phyloP scores from a whole-genome alignment of 2,797 vertebrate species.

The Sebastes itinus region DNA sequence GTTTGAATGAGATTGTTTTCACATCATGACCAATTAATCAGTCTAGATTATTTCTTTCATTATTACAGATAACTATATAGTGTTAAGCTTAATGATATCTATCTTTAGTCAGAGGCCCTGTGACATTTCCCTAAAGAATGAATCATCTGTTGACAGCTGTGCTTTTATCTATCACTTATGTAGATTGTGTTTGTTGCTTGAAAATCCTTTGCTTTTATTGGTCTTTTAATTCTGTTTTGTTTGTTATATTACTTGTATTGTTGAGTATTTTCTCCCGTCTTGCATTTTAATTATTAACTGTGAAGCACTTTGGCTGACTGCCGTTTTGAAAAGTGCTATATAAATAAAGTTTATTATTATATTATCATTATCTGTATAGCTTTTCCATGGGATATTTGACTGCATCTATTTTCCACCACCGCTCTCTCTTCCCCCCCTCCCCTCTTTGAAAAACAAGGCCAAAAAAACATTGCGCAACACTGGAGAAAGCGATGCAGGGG shows the following conservation, averaged over 20 bases:
- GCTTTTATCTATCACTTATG: not conserved
- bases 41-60: not conserved
- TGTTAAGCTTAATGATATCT: not conserved
- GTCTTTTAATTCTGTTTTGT: too few relatives aligned
- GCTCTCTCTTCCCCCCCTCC: not conserved
- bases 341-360: not conserved
- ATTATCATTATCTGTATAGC: not conserved
- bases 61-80: not conserved
- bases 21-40: not conserved
- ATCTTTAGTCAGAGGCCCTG: not conserved
- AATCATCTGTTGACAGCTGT: conserved; percentile 12
- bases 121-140: conserved; percentile 14
- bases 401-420: not conserved
- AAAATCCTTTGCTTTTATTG: too few relatives aligned
- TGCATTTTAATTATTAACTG: too few relatives aligned
- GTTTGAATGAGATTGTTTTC: not conserved
- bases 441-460: conserved; percentile 11
- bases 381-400: conserved; percentile 37
- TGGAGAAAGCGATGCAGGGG: conserved; percentile 17
- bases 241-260: too few relatives aligned
- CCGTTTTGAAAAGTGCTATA: too few relatives aligned
- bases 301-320: too few relatives aligned
- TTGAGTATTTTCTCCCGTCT: too few relatives aligned
- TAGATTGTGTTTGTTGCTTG: too few relatives aligned
- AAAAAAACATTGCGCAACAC: conserved; percentile 42